Base-by-base conservation (phyloP, 2,113 vertebrate species). In the Daboia siamensis region DNA sequence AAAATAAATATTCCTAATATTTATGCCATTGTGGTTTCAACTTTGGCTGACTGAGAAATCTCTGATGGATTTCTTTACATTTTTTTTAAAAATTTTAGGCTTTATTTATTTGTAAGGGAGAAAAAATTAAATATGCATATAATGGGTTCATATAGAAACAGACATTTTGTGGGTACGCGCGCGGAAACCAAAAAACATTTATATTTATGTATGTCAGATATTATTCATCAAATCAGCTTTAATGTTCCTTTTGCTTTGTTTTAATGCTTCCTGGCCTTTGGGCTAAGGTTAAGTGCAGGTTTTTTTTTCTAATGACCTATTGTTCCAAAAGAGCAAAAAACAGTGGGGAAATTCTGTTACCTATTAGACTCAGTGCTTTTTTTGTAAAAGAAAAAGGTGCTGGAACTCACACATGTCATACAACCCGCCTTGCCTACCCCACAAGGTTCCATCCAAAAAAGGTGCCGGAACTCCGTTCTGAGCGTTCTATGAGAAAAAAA, bases 291-390 rank as follows among this genome's bases (percentile, higher is more conserved):
- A 29, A 61, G 2, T 9, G 7, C 20, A 80, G 74, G 90, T 94
- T 95, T 96, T 94, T 95, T 95, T 2, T 6, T 94, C 95, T 94
- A 69, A 91, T 51, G 94, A 13, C 74, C 85, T 91, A 57, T 87
- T 92, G 61, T 85, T 94, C 93, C 92, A 91, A 90, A 90, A 91
- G 61, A 93, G 94, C 52, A 88, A 52, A 56, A 33, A 88, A 94
- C 33, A 52, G 59, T 92, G 96, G 94, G 33, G 90, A 91, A 94
- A 93, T 33, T 80, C 90, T 90, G 93, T 89, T 91, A 88, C 95
- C 90, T 95, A 59, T 92, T 95, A 95, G 91, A 88, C 44, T 93
- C 15, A 96, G n/a, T n/a, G n/a, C n/a, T n/a, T n/a, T n/a, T n/a
- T n/a, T n/a, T n/a, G n/a, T n/a, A n/a, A n/a, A n/a, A n/a, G n/a